Base-by-base conservation (phyloP, 1,140 invertebrate genomes). In the Andricus grossulariae region DNA sequence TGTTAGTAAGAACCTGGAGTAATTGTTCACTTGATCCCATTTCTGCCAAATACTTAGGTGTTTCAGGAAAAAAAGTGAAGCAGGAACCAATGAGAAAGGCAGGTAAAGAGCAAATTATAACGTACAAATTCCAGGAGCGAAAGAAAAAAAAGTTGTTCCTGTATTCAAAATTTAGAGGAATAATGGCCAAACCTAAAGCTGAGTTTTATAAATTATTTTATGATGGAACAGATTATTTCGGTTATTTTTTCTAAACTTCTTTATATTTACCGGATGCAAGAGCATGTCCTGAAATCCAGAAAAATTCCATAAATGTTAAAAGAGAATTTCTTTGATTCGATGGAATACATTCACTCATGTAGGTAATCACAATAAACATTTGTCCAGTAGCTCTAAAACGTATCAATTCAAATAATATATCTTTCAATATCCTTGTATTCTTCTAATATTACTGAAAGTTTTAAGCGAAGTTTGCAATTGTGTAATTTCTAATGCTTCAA, bases 261-360 rank as follows among this genome's bases (percentile, higher is more conserved):
- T 60, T 11, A 32, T 16, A 18, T 18, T 39, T 54, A 49, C 72
- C 19, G 25, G 57, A 73, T 55, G 54, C 70, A 71, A 73, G n/a
- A 76, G 52, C 54, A 19, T 25, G n/a, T 45, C 73, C 50, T 32
- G n/a, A 8, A 50, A 74, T 93, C 93, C 93, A 94, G 77, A 93
- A 93, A 50, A 93, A 90, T 83, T 93, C 93, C 39, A 94, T 88
- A 76, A 92, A 86, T 83, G 92, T 92, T 74, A 94, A 86, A 88
- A 93, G 92, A 60, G 89, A 91, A 78, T 93, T 93, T 39, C 93
- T 86, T 78, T 93, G 89, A 79, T 92, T 89, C 11, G 91, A 85
- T 3, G 93, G 92, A 19, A 93, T 88, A 84, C 93, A 94, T 84
- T 94, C 93, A 50, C 93, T 92, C 72, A 94, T 91, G 83, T 93